Evolutionary conservation across 1,140 invertebrate species (phyloP), one percentile per base, ranked within the genome.

Genomic region (Helicoverpa zea): DNA sequence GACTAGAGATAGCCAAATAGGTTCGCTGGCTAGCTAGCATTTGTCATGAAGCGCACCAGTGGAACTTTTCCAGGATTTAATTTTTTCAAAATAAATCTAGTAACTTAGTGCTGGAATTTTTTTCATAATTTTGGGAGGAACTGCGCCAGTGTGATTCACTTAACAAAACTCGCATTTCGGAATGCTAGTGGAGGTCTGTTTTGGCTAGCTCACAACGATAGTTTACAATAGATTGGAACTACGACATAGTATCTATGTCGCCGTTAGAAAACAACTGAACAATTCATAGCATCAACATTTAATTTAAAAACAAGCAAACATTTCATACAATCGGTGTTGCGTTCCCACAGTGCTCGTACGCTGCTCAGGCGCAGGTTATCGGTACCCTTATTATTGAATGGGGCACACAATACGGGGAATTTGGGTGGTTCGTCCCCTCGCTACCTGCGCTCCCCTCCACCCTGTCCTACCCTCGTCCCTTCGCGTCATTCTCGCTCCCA

Each of bases 401-500:
- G 75, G 59, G 61, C 61, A 16, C 12, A 77, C 87, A 89, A 87
- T 91, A 89, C 87, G 79, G 79, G 84, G 91, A 90, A 92, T 90
- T 91, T 78, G 86, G 87, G 85, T 75, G 77, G 87, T 87, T 54
- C 66, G 74, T 88, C 87, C 90, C 91, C 86, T 85, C 74, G 81
- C 91, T 92, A 92, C 91, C 92, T 92, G 90, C 29, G 80, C 49
- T 47, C 75, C 75, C 75, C 61, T 61, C 81, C 81, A 87, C 86
- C 84, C 84, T 83, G 78, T 14, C 18, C 79, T 23, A 76, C 77
- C 78, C 77, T 78, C 70, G 72, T 79, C 83, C 81, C 83, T 14
- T 43, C 7, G 81, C 87, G 85, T 87, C 88, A 91, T 88, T 90
- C 79, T 83, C 83, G 84, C 87, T 86, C 83, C 83, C 85, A 88